phyloP scores from a whole-genome alignment of 2,113 vertebrate species.

The Oryzias javanicus region DNA sequence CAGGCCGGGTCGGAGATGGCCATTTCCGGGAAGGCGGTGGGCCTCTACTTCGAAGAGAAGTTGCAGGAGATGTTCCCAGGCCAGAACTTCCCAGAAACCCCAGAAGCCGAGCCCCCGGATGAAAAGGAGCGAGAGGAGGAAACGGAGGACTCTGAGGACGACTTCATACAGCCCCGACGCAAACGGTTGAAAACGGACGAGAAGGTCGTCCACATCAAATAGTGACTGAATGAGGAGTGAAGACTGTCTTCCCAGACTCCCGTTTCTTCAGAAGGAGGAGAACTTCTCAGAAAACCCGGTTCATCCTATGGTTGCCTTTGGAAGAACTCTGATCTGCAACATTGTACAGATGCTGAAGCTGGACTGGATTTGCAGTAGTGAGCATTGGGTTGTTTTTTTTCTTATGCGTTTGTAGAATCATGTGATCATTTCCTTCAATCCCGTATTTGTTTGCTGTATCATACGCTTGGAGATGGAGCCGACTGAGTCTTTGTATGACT shows the following conservation, averaged over 20 bases:
- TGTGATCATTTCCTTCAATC: constrained; percentile 75
- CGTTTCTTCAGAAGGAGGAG: constrained; percentile 38
- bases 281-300: constrained; percentile 49
- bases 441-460: constrained; percentile 65
- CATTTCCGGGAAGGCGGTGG: constrained; percentile 92
- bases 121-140: constrained; percentile 84
- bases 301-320: constrained; percentile 50
- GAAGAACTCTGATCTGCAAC: constrained; percentile 46
- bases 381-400: constrained; percentile 45
- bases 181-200: constrained; percentile 98
- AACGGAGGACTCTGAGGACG: constrained; percentile 93
- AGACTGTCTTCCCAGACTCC: constrained; percentile 56
- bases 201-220: constrained; percentile 93
- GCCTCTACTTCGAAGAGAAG: constrained; percentile 94
- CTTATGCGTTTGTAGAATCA: constrained; percentile 76
- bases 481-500: constrained; percentile 72
- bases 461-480: constrained; percentile 72
- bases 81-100: constrained; percentile 88
- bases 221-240: constrained; percentile 25
- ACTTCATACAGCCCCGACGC: constrained; percentile 92
- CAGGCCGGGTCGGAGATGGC: constrained; percentile 98
- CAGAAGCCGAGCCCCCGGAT: constrained; percentile 81
- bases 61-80: constrained; percentile 90
- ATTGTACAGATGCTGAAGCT: constrained; percentile 70
- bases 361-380: constrained; percentile 66